Conservation (phyloP, 2,797 vertebrate genomes). For the Ctenopoma multispine region DNA sequence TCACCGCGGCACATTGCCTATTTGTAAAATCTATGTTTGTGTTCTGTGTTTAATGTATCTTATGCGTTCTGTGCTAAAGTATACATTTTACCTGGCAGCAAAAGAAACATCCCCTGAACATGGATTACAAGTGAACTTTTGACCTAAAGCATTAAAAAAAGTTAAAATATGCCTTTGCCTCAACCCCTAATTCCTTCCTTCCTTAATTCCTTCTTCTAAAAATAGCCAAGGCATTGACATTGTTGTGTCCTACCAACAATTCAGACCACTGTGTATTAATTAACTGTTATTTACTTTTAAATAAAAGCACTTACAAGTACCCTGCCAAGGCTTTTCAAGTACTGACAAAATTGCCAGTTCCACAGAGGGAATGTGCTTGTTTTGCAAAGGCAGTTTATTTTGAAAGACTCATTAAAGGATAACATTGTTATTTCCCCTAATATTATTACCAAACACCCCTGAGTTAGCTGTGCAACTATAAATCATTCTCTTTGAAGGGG, state of each 20-base stretch:
- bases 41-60: no score
- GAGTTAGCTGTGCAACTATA: slow-evolving; percentile 1
- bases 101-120: no score
- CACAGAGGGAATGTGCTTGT: slow-evolving; percentile 36
- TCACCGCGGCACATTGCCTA: no score
- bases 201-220: neutral
- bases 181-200: neutral
- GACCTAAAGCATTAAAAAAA: neutral
- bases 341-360: slow-evolving; percentile 48
- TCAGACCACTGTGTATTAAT: slow-evolving; percentile 56
- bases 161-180: slow-evolving; percentile 3
- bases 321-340: slow-evolving; percentile 52
- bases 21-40: no score
- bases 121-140: neutral
- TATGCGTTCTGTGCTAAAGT: no score
- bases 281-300: slow-evolving; percentile 58
- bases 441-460: slow-evolving; percentile 32
- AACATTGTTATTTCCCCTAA: slow-evolving; percentile 51
- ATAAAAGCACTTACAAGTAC: slow-evolving; percentile 33
- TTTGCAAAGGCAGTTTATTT: slow-evolving; percentile 58
- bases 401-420: slow-evolving; percentile 58
- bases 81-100: no score
- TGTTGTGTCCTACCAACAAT: neutral
- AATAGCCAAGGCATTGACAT: neutral
- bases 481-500: slow-evolving; percentile 19